These are phyloP conservation scores for Beroe ovata DNA, from an alignment of 37 sponge, comb jelly and placozoan species.

Conservation along the genomic window DNA sequence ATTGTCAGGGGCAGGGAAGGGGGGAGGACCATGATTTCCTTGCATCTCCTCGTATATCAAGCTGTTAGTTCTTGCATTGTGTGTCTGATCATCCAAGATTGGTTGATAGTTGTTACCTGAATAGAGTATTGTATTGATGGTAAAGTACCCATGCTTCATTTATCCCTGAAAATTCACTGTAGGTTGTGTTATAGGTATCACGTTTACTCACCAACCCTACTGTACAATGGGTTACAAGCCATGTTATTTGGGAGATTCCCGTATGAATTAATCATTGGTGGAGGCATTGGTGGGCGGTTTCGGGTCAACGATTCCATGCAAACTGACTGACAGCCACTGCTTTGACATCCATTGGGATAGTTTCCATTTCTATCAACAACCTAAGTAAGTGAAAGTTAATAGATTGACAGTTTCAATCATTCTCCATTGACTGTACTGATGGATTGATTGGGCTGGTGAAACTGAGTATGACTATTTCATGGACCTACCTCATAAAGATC, in stretches of 20 bases:
- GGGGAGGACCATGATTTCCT: background rate
- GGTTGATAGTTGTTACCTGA: slow-evolving; percentile 39
- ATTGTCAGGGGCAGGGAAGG: background rate
- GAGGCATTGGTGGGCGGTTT: slow-evolving; percentile 30
- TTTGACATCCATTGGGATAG: slow-evolving; percentile 34
- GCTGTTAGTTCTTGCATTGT: background rate
- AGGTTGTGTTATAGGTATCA: too few species aligned
- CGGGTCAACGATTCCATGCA: slow-evolving; percentile 7
- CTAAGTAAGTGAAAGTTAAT: background rate
- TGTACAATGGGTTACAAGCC: slow-evolving; percentile 45
- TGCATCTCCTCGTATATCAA: slow-evolving; percentile 55
- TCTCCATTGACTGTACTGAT: too few species aligned
- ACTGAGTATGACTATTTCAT: background rate
- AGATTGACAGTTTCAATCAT: too few species aligned
- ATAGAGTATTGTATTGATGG: background rate
- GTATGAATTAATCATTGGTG: slow-evolving; percentile 13
- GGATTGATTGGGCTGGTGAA: background rate
- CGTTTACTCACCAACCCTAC: slow-evolving; percentile 9
- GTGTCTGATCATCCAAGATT: background rate
- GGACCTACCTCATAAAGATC: slow-evolving; percentile 33
- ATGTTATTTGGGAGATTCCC: slow-evolving; percentile 46
- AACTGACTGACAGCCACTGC: background rate
- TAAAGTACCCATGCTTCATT: background rate
- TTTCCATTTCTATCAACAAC: slow-evolving; percentile 56
- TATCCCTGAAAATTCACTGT: background rate